Base-by-base conservation (phyloP, 2,797 vertebrate species). In the Apogon talboti region DNA sequence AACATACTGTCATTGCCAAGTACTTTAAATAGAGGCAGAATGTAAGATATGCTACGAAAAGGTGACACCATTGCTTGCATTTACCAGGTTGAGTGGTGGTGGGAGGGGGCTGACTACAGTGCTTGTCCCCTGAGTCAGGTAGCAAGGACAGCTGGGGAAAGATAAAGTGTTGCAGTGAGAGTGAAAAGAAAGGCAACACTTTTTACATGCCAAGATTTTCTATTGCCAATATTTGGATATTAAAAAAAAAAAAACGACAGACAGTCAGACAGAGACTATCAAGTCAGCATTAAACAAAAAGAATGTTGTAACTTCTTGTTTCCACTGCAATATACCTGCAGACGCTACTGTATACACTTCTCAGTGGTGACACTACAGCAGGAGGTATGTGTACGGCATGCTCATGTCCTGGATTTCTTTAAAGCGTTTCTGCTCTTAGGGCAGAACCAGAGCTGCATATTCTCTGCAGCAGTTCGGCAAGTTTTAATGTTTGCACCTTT, bases 61-160 rank as follows among this genome's bases (percentile, higher is more conserved):
- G 6, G 58, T 64, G 66, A 21, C 19, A 28, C 43, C 44, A 10
- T 11, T 49, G 11, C 11, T 19, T 56, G 45, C 67, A 66, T 81
- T 77, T 57, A 54, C 24, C 43, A 18, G 48, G 12, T 19, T 40
- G 49, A 13, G 52, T 38, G 35, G 8, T 33, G 48, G 19, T 14
- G 11, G 13, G n/a, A 19, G 10, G 19, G 2, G 6, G 13, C 40
- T 56, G 63, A 57, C 60, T 42, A 54, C 44, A 51, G 33, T 6
- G 58, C 45, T 24, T 51, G 59, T 67, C 54, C 72, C 50, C 68
- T 44, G 15, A 77, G 58, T 51, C 71, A 53, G 65, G 51, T 33
- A 69, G 48, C 53, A 18, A 14, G 33, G 53, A 81, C 28, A 21
- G 49, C 46, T 8, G 48, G 48, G 62, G 8, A 24, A 66, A 48